phyloP scores from a whole-genome alignment of 2,888 invertebrate genomes.

The Argynnis bischoffii region DNA sequence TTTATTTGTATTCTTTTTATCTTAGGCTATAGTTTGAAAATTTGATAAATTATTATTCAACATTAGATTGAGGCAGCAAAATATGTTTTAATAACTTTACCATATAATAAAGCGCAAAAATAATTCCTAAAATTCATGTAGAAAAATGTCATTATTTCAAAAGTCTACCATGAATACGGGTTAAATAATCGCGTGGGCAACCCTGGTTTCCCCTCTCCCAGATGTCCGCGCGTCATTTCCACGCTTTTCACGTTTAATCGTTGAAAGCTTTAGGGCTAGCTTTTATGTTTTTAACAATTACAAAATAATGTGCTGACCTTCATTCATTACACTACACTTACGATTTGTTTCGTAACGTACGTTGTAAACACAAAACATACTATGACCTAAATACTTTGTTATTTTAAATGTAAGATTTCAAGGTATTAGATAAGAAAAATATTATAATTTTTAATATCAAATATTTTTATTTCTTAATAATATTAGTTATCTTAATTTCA shows the following conservation, averaged over 20 bases:
- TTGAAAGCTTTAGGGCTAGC: conserved; percentile 39
- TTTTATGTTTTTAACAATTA: conserved; percentile 33
- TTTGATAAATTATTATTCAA: no score
- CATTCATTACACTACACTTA: conserved; percentile 9
- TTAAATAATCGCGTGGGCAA: not conserved
- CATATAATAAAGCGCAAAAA: no score
- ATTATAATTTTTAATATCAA: no score
- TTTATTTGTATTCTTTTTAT: not conserved
- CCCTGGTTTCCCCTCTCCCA: conserved; percentile 39
- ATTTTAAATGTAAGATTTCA: not conserved
- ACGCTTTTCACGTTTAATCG: conserved; percentile 57
- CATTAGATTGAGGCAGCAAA: no score
- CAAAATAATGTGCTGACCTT: conserved; percentile 22
- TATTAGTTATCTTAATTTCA: not conserved
- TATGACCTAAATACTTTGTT: conserved; percentile 11
- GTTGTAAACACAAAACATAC: conserved; percentile 9
- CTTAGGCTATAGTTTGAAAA: not conserved
- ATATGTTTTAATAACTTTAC: no score
- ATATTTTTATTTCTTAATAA: not conserved
- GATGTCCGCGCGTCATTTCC: conserved; percentile 60
- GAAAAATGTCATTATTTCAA: not conserved
- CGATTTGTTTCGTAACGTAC: conserved; percentile 17
- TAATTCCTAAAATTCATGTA: not conserved
- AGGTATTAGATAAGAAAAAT: conserved; percentile 1
- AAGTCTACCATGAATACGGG: not conserved